These are phyloP conservation scores for Phortica okadai DNA, from an alignment of 2,888 invertebrate species.

Conservation along the genomic window DNA sequence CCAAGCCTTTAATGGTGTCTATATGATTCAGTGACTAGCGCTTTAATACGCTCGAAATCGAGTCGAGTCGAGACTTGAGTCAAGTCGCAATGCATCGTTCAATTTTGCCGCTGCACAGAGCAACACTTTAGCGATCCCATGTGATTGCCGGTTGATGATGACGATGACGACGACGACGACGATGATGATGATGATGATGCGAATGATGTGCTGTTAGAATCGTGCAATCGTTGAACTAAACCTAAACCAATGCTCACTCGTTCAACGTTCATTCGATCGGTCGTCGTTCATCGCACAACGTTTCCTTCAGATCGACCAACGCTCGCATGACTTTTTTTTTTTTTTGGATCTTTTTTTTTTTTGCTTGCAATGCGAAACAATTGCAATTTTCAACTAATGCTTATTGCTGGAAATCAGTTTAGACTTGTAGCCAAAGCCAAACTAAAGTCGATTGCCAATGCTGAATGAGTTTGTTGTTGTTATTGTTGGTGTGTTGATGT, in stretches of 20 bases:
- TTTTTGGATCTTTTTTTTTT: no score
- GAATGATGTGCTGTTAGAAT: conserved; percentile 58
- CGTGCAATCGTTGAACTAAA: conserved; percentile 53
- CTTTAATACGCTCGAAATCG: conserved; percentile 32
- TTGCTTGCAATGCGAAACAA: conserved; percentile 54
- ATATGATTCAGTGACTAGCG: conserved; percentile 67
- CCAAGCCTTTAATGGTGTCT: conserved; percentile 67
- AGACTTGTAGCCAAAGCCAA: conserved; percentile 51
- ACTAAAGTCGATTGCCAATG: conserved; percentile 47
- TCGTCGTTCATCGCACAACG: conserved; percentile 45
- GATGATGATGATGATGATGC: conserved; percentile 62
- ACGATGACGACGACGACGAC: conserved; percentile 58
- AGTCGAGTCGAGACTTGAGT: background rate
- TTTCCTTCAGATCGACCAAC: conserved; percentile 5
- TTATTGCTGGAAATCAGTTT: conserved; percentile 75
- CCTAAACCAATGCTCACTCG: conserved; percentile 24
- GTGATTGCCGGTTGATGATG: conserved; percentile 34
- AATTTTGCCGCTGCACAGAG: conserved; percentile 25
- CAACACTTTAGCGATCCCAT: conserved; percentile 46
- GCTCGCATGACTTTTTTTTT: no score
- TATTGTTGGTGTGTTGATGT: conserved; percentile 28
- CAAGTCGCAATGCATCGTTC: background rate
- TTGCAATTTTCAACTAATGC: conserved; percentile 74
- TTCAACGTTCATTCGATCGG: conserved; percentile 41
- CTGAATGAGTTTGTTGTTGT: conserved; percentile 35